Evolutionary conservation across 2,888 invertebrate species (phyloP).

Genomic region (Caenorhabditis virilis): DNA sequence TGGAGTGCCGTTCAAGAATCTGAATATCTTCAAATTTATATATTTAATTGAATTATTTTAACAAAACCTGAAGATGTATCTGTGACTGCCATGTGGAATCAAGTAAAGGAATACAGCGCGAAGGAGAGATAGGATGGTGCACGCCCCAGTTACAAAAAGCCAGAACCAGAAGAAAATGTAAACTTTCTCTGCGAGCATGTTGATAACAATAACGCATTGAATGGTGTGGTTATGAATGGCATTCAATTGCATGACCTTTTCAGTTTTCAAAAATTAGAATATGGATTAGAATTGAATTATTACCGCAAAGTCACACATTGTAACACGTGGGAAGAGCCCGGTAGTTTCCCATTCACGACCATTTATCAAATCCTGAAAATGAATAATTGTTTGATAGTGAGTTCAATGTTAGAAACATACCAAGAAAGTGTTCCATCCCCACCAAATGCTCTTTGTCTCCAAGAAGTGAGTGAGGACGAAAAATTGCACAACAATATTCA

Average conservation of each 20-base stretch:
- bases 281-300: constrained; percentile 22
- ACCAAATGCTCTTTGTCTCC: constrained; percentile 45
- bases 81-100: too few species aligned
- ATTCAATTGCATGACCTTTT: constrained; percentile 54
- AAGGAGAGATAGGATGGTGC: constrained; percentile 43
- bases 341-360: constrained; percentile 54
- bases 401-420: constrained; percentile 1
- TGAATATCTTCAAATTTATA: too few species aligned
- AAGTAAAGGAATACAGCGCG: constrained; percentile 1
- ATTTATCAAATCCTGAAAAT: constrained; percentile 29
- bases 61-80: too few species aligned
- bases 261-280: constrained; percentile 4
- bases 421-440: constrained; percentile 52
- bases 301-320: constrained; percentile 54
- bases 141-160: constrained; percentile 64
- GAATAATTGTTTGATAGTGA: not conserved
- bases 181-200: constrained; percentile 51
- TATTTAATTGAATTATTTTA: too few species aligned
- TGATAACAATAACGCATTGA: constrained; percentile 63
- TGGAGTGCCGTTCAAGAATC: constrained; percentile 7
- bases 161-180: constrained; percentile 59
- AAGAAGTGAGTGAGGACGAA: constrained; percentile 54
- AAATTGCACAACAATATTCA: constrained; percentile 54
- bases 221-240: constrained; percentile 67
- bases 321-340: constrained; percentile 55